These are phyloP conservation scores for Meloidogyne floridensis DNA, from an alignment of 1,140 invertebrate genomes.

Conservation along the genomic window DNA sequence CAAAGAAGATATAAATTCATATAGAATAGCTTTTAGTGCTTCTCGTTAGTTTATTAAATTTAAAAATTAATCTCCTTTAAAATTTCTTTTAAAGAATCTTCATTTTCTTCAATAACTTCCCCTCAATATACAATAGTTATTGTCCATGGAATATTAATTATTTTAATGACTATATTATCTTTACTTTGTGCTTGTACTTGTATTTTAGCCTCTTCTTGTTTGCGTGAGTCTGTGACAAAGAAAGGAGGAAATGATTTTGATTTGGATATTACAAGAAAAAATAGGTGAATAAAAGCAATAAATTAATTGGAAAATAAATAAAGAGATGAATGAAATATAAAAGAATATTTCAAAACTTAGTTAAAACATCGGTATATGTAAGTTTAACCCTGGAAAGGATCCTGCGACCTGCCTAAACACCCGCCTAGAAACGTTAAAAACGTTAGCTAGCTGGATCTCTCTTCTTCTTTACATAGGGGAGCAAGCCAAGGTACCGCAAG, in stretches of 20 bases:
- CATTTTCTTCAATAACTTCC: constrained; percentile 19
- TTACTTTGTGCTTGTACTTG: constrained; percentile 50
- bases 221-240: constrained; percentile 37
- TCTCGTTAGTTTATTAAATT: constrained; percentile 24
- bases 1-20: constrained; percentile 57
- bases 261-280: constrained; percentile 12
- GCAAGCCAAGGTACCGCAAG: no score
- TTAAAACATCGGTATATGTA: no score
- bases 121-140: constrained; percentile 55
- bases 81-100: constrained; percentile 16
- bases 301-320: neutral
- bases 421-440: no score
- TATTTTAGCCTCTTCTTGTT: constrained; percentile 52
- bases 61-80: constrained; percentile 14
- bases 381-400: no score
- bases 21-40: constrained; percentile 38
- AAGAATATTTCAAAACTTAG: no score
- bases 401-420: no score
- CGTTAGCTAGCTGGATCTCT: no score
- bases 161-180: constrained; percentile 52
- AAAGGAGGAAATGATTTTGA: neutral
- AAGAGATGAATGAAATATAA: no score
- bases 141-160: constrained; percentile 57
- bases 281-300: neutral
- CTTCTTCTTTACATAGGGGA: no score